Conservation (phyloP, 53 echinoderm and acorn worm species). For the Actinopyga echinites region DNA sequence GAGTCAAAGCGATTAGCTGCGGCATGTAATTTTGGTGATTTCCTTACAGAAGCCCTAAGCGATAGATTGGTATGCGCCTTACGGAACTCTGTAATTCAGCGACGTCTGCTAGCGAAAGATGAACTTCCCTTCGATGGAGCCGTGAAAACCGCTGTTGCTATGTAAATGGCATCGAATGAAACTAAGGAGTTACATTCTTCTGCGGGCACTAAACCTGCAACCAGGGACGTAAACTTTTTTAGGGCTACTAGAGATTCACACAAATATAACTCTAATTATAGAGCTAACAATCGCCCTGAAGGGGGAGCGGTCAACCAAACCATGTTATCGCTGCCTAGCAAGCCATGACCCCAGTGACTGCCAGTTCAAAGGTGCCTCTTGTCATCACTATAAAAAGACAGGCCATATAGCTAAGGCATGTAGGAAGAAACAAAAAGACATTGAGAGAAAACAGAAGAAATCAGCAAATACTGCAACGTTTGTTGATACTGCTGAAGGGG, state of each 20-base stretch:
- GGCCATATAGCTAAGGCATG: background rate
- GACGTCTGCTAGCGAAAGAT: background rate
- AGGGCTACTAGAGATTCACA: background rate
- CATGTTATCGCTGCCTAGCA: background rate
- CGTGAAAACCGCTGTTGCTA: background rate
- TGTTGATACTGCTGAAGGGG: conserved; percentile 1
- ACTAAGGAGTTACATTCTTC: background rate
- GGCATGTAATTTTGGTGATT: background rate
- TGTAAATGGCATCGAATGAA: background rate
- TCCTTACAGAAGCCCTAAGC: background rate
- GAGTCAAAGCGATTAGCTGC: background rate
- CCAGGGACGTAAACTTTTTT: background rate
- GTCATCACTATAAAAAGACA: background rate
- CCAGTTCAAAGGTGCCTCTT: background rate
- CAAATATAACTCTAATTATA: background rate
- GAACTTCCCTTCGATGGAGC: background rate
- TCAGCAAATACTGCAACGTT: background rate
- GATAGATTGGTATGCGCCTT: background rate
- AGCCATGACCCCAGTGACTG: background rate
- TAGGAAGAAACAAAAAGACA: background rate
- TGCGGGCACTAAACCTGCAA: background rate
- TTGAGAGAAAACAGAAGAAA: background rate
- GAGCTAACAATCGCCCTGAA: background rate
- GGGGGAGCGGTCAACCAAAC: background rate
- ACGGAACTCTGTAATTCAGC: background rate